Evolutionary conservation across 2,888 invertebrate species (phyloP), one percentile per base, ranked within the genome.

Genomic region (Mystacides longicornis): DNA sequence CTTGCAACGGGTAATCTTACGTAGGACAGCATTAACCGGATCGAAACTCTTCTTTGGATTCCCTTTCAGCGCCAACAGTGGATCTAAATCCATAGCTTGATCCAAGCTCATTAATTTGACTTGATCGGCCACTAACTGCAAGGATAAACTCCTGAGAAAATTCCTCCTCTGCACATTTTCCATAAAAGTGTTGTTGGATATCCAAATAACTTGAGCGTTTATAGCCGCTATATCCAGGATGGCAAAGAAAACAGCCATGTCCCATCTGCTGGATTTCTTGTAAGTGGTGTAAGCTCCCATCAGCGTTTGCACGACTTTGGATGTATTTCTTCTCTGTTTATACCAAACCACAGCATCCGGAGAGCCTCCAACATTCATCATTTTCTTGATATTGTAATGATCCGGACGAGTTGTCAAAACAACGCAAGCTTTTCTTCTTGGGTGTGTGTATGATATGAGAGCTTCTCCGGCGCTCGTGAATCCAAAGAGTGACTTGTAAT

Each of bases 211-310:
- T 65, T 77, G 77, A 46, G 76, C 69, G 62, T 75, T 76, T 0
- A 76, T 65, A 0, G 73, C 67, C 1, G 75, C 74, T 62, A 76
- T 71, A 59, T 77, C 75, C 14, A 76, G 64, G 51, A 76, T 60
- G 23, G 71, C 71, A 55, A 72, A 75, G 61, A 76, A 75, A 56
- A 76, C 62, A 2, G 74, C 71, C 5, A 74, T 59, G 0, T 71
- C 70, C 76, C 76, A 77, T 60, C 72, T 69, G 59, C 75, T 74
- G n/a, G 71, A 71, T 55, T 71, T 67, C 55, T 74, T 72, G 69
- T 72, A 68, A 3, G 75, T 73, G 0, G 75, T 75, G 57, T 76
- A 76, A 63, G 73, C 73, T 64, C 73, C 69, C 70, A 74, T 74
- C 7, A 76, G 62, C 7, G 76, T 73, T 64, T 74, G 72, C 9